Percentiles rank a stretch among this genome's conserved stretches.
Conservation (phyloP, 1,140 invertebrate genomes). For the Zaprionus lachaisei region DNA sequence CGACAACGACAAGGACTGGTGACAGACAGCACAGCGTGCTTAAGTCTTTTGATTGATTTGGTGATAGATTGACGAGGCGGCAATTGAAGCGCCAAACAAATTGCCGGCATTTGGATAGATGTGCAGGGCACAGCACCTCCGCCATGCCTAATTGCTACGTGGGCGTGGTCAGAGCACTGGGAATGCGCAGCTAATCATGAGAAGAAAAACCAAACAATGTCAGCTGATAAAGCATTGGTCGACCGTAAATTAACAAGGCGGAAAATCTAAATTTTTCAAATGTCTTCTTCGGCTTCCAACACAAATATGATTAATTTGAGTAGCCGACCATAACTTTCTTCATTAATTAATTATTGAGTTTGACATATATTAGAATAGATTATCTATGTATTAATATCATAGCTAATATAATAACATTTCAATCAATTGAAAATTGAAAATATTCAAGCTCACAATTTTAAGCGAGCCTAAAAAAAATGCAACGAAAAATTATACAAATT, state of each 20-base stretch:
- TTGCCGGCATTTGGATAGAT: constrained; percentile 61
- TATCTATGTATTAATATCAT: neutral
- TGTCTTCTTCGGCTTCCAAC: too few relatives aligned
- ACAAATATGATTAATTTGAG: too few relatives aligned
- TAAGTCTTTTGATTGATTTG: constrained; percentile 80
- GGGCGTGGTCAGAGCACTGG: constrained; percentile 33
- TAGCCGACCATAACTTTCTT: too few relatives aligned
- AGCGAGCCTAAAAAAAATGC: constrained; percentile 45
- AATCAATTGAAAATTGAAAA: neutral
- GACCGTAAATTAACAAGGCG: neutral
- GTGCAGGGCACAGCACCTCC: constrained; percentile 26
- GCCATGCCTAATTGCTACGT: constrained; percentile 57
- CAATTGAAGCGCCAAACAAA: constrained; percentile 68
- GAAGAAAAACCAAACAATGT: neutral
- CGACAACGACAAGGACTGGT: constrained; percentile 16
- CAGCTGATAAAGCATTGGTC: neutral
- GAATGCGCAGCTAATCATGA: constrained; percentile 34
- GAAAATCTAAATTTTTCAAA: too few relatives aligned
- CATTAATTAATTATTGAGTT: too few relatives aligned
- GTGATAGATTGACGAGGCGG: constrained; percentile 79
- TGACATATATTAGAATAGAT: too few relatives aligned
- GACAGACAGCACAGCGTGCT: constrained; percentile 44
- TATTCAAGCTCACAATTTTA: neutral
- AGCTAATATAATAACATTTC: neutral
- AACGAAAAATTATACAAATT: constrained; percentile 33